These are phyloP conservation scores for Pantherophis alleghaniensis DNA, from an alignment of 2,797 vertebrate genomes.

Conservation along the genomic window DNA sequence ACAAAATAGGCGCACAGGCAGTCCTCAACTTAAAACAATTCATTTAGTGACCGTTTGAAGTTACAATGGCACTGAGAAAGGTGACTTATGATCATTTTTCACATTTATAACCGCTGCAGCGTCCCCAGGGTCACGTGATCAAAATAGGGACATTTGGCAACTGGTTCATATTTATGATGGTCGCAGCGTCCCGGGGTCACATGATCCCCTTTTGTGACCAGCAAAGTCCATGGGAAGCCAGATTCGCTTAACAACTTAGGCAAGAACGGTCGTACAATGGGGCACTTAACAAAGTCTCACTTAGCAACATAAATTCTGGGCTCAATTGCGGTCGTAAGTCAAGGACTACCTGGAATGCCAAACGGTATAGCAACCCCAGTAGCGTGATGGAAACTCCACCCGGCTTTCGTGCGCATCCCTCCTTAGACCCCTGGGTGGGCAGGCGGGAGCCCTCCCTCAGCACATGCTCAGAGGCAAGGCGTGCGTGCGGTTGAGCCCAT, in stretches of 20 bases:
- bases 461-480: background rate
- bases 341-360: background rate
- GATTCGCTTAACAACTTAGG: background rate
- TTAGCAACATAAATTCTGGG: background rate
- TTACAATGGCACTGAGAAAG: background rate
- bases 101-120: background rate
- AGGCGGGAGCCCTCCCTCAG: background rate
- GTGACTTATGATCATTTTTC: background rate
- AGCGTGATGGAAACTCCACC: background rate
- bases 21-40: background rate
- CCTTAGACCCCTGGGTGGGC: background rate
- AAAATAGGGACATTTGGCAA: background rate
- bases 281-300: background rate
- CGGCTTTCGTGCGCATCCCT: background rate
- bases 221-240: too few relatives aligned
- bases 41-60: background rate
- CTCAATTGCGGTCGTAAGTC: background rate
- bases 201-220: too few relatives aligned
- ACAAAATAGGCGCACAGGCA: background rate
- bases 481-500: background rate
- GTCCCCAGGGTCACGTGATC: too few relatives aligned
- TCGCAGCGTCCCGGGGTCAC: background rate
- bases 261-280: background rate
- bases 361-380: background rate
- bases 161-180: background rate